These are phyloP conservation scores for Linepithema humile DNA, from an alignment of 1,140 invertebrate species.

Conservation along the genomic window DNA sequence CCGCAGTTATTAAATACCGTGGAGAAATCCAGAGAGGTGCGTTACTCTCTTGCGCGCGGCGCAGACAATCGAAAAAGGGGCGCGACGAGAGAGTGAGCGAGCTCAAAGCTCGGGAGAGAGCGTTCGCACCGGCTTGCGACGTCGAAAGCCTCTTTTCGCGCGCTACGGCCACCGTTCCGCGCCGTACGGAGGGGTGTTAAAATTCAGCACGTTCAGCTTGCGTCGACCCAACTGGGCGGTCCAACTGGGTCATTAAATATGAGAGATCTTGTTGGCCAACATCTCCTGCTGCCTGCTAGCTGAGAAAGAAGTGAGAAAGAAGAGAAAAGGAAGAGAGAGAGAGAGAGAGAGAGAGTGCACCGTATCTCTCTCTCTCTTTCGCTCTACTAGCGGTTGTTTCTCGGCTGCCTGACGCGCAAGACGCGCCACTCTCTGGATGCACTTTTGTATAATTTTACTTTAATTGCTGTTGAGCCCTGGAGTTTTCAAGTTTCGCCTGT, in stretches of 20 bases:
- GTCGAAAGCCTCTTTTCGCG: constrained; percentile 63
- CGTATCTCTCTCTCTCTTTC: background rate
- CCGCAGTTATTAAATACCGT: constrained; percentile 45
- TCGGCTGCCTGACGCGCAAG: constrained; percentile 65
- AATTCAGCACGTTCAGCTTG: constrained; percentile 77
- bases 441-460: constrained; percentile 81
- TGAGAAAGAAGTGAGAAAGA: background rate
- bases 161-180: constrained; percentile 7
- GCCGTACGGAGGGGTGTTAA: constrained; percentile 67
- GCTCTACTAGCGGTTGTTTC: constrained; percentile 67
- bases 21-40: constrained; percentile 24
- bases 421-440: constrained; percentile 68
- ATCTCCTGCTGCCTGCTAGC: constrained; percentile 35
- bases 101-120: constrained; percentile 56
- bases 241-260: constrained; percentile 80
- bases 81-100: constrained; percentile 25
- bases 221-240: constrained; percentile 70
- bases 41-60: background rate
- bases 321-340: background rate
- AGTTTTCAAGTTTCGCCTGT: constrained; percentile 74
- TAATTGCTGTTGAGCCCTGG: constrained; percentile 77
- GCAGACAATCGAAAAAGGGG: constrained; percentile 19
- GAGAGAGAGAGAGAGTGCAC: background rate
- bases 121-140: constrained; percentile 60
- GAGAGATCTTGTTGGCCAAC: constrained; percentile 73